Base-by-base conservation (phyloP, 2,113 vertebrate genomes). In the Prochilodus magdalenae region DNA sequence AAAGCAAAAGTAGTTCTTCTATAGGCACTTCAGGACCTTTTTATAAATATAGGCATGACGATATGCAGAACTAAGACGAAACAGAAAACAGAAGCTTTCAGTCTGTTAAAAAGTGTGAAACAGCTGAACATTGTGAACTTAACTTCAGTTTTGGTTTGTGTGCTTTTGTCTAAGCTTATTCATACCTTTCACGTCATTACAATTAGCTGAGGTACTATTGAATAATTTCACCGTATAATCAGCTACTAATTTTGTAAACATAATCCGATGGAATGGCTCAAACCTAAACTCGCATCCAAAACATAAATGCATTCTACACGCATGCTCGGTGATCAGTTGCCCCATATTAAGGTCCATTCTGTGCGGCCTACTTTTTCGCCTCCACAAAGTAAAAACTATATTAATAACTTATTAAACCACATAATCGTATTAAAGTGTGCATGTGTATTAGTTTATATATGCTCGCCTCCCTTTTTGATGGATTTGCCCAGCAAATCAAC, bases 391-490 rank as follows among this genome's bases (percentile, higher is more conserved):
- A 75, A 84, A 88, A 91, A 92, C 87, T 89, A 70, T 88, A 92
- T 90, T 93, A 93, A 93, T 90, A 92, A 91, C 89, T 91, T 92
- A 92, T 93, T 92, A 92, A 93, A 93, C 91, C 81, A 27, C 76
- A 90, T 92, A 91, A 92, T 93, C 89, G 84, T 88, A 92, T 94
- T 93, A 93, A n/a, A 57, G 84, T 87, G 77, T 90, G 91, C 83
- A 73, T 91, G 87, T 84, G 81, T 92, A 91, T 86, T 82, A 89
- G 88, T 84, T 74, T 91, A 88, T 89, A 88, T 90, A 88, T 90
- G 87, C 89, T 83, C 84, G 87, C 91, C 89, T 85, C 88, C 84
- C 75, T 88, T 88, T 89, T 86, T 77, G 87, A 93, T 92, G 90
- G 90, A 92, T 93, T 89, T 88, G 89, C 84, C 81, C 89, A 0